phyloP scores from a whole-genome alignment of 2,113 vertebrate species.

The Genyomyrus donnyi region DNA sequence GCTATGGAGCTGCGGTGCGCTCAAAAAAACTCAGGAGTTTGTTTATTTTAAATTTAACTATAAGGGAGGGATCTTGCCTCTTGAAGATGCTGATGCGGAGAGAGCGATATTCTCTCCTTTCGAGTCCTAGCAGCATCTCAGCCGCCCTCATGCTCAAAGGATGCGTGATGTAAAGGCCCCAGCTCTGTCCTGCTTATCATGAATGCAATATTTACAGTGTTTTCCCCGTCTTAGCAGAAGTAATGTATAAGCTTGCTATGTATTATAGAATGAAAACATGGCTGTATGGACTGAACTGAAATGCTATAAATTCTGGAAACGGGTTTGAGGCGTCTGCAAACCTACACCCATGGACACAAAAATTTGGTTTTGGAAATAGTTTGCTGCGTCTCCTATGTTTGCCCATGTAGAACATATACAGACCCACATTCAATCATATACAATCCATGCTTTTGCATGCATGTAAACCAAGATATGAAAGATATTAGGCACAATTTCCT shows the following conservation, averaged over 20 bases:
- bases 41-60: neutral
- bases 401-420: neutral
- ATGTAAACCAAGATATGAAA: neutral
- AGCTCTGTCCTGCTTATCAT: neutral
- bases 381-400: neutral
- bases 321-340: neutral
- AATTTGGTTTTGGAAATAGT: neutral
- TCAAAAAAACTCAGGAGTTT: neutral
- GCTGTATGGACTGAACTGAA: neutral
- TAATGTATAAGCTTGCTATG: neutral
- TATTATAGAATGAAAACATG: neutral
- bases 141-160: neutral
- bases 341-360: neutral
- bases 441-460: neutral
- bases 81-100: neutral
- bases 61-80: neutral
- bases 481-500: neutral
- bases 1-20: neutral
- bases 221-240: neutral
- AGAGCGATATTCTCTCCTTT: neutral
- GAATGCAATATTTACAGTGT: conserved; percentile 7
- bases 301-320: neutral
- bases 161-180: neutral
- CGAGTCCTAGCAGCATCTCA: neutral
- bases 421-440: neutral